Evolutionary conservation across 2,113 vertebrate species (phyloP).

Genomic region (Micronycteris hirsuta): DNA sequence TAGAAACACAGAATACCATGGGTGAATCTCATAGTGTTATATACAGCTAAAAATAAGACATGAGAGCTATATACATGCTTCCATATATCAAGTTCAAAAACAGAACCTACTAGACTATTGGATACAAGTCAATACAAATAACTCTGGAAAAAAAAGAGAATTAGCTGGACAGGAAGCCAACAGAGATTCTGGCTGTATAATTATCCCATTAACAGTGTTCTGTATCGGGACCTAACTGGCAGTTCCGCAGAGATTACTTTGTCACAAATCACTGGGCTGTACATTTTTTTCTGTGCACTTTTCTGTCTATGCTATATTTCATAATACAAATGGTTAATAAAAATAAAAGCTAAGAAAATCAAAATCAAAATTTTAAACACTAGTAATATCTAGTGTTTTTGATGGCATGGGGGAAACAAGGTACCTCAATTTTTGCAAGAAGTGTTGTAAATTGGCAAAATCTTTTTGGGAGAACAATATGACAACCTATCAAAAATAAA

Average conservation of each 20-base stretch:
- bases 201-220: not conserved
- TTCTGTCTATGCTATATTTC: not conserved
- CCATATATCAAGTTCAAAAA: not conserved
- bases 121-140: not conserved
- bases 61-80: not conserved
- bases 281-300: not conserved
- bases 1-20: not conserved
- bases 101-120: not conserved
- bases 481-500: not conserved
- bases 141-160: not conserved
- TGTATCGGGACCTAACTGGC: not conserved
- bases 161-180: not conserved
- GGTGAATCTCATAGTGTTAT: not conserved
- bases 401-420: not conserved
- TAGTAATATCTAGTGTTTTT: not conserved
- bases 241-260: not conserved
- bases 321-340: not conserved
- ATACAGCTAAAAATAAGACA: not conserved
- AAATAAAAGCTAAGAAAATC: not conserved
- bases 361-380: not conserved
- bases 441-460: not conserved
- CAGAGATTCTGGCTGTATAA: too few species aligned
- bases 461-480: not conserved
- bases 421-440: not conserved
- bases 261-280: not conserved